Evolutionary conservation across 2,113 vertebrate genomes (phyloP).

Genomic region (Chaetops frenatus): DNA sequence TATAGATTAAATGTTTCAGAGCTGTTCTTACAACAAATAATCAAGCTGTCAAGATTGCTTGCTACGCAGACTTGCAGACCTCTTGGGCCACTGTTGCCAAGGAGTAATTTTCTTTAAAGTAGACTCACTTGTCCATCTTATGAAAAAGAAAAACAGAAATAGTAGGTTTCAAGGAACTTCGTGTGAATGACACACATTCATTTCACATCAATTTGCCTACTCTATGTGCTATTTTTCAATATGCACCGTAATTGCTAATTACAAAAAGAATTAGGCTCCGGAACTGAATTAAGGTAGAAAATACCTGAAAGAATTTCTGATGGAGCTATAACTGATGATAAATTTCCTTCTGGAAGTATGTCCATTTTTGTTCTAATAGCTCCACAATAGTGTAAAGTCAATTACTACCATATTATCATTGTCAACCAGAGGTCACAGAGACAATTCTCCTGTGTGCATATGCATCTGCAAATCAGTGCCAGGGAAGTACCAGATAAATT

Average conservation of each 20-base stretch:
- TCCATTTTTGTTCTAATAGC: background rate
- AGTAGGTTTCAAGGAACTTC: conserved; percentile 15
- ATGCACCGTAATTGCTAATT: background rate
- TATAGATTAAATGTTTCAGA: conserved; percentile 32
- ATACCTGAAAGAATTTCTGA: conserved; percentile 10
- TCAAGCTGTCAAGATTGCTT: conserved; percentile 27
- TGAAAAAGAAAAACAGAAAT: conserved; percentile 17
- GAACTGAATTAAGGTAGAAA: conserved; percentile 19
- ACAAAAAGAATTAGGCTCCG: conserved; percentile 8
- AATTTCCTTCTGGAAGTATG: background rate
- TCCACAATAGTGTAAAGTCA: background rate
- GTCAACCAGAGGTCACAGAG: background rate
- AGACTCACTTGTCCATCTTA: background rate
- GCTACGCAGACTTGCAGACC: background rate
- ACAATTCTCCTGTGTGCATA: background rate
- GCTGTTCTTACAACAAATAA: conserved; percentile 35
- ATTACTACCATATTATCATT: background rate
- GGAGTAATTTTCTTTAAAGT: conserved; percentile 22
- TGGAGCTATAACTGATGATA: background rate
- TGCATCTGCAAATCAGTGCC: background rate
- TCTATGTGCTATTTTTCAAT: background rate
- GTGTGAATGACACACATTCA: background rate
- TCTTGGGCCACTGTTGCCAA: conserved; percentile 25
- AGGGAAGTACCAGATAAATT: background rate
- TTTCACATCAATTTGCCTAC: background rate